Evolutionary conservation across 1,140 invertebrate species (phyloP).

Genomic region (Drosophila chauvacae): DNA sequence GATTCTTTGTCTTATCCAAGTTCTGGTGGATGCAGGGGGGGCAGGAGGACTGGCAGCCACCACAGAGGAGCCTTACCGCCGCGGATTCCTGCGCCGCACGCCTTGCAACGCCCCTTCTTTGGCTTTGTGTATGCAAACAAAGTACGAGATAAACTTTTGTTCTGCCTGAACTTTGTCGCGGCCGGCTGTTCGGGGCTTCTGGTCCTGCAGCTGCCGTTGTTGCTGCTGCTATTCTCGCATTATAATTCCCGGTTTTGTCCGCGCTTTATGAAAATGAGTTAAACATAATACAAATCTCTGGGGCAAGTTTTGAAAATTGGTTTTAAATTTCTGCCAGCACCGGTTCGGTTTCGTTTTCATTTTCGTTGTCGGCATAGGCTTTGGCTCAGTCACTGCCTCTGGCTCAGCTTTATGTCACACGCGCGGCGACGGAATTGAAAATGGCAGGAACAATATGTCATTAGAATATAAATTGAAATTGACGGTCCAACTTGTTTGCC

Average conservation of each 20-base stretch:
- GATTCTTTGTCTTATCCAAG: constrained; percentile 65
- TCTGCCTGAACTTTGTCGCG: constrained; percentile 74
- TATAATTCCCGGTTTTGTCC: constrained; percentile 53
- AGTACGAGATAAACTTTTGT: constrained; percentile 82
- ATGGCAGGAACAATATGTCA: constrained; percentile 58
- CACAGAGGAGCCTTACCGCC: constrained; percentile 52
- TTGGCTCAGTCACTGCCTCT: background rate
- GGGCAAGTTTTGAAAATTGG: constrained; percentile 60
- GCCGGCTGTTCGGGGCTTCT: constrained; percentile 23
- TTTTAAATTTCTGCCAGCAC: constrained; percentile 52
- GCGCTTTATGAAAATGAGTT: constrained; percentile 71
- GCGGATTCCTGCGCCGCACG: constrained; percentile 55
- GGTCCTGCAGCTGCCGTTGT: constrained; percentile 19
- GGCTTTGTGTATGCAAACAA: constrained; percentile 73
- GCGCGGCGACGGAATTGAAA: constrained; percentile 44
- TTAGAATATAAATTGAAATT: constrained; percentile 72
- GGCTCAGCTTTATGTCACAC: constrained; percentile 32
- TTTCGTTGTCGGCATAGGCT: background rate
- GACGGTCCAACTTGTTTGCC: constrained; percentile 53
- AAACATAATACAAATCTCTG: constrained; percentile 67
- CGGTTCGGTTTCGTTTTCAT: background rate
- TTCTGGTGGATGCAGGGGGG: constrained; percentile 5
- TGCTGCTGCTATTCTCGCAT: constrained; percentile 36
- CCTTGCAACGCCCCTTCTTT: constrained; percentile 15
- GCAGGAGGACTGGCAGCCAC: constrained; percentile 23